phyloP scores from a whole-genome alignment of 2,113 vertebrate species.

The Neoarius graeffei region DNA sequence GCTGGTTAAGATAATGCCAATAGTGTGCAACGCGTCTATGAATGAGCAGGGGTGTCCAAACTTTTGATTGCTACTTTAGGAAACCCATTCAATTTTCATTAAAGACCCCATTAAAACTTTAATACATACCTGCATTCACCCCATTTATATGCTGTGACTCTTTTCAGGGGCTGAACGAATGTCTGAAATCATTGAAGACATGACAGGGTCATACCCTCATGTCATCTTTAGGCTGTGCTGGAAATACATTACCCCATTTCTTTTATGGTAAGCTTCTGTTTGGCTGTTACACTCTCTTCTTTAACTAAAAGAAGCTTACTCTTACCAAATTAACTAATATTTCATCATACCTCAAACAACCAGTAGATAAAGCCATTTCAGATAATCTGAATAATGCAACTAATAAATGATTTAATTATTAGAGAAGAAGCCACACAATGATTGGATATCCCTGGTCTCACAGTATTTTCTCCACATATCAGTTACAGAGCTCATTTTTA shows the following conservation, averaged over 20 bases:
- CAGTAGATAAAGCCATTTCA: not conserved
- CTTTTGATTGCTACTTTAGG: not conserved
- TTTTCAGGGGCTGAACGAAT: conserved; percentile 64
- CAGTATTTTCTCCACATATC: too few relatives aligned
- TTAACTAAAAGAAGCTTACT: not conserved
- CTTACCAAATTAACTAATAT: not conserved
- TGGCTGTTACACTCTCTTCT: not conserved
- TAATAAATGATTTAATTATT: too few relatives aligned
- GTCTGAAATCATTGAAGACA: conserved; percentile 67
- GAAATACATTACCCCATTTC: conserved; percentile 70
- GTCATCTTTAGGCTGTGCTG: conserved; percentile 72
- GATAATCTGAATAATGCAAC: too few relatives aligned
- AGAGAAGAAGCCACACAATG: too few relatives aligned
- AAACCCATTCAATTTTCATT: not conserved
- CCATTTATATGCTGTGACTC: too few relatives aligned
- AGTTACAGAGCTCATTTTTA: not conserved
- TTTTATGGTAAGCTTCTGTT: conserved; percentile 65
- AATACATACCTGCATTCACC: not conserved
- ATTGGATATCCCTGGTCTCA: too few relatives aligned
- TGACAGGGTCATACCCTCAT: conserved; percentile 64
- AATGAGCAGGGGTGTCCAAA: too few relatives aligned
- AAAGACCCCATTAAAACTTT: not conserved
- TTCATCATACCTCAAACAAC: not conserved
- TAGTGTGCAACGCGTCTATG: too few relatives aligned
- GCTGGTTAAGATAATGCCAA: too few relatives aligned